Evolutionary conservation across 2,113 vertebrate species (phyloP).

Genomic region (Sphaerodactylus townsendi): DNA sequence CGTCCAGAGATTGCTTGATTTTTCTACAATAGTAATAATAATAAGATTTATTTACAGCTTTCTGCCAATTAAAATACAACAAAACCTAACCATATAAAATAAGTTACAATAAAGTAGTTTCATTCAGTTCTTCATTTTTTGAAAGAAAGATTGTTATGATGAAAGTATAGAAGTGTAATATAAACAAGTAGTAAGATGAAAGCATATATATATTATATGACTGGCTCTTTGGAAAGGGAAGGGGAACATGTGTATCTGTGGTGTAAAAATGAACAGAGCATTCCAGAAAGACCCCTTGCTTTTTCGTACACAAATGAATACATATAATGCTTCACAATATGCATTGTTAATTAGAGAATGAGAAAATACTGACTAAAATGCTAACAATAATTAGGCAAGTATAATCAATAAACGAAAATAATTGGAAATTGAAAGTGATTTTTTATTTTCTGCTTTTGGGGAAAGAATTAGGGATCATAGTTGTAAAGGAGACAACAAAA

Average conservation of each 20-base stretch:
- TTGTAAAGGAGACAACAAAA: not conserved
- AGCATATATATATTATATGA: not conserved
- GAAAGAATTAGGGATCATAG: not conserved
- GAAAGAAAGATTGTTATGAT: not conserved
- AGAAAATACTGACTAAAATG: slow-evolving; percentile 21
- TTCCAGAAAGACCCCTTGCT: not conserved
- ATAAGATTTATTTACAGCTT: no score
- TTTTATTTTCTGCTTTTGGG: not conserved
- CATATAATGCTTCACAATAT: slow-evolving; percentile 7
- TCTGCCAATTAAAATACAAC: no score
- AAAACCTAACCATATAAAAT: no score
- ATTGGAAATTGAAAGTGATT: not conserved
- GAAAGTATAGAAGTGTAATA: not conserved
- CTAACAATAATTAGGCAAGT: slow-evolving; percentile 14
- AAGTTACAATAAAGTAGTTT: no score
- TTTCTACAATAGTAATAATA: not conserved
- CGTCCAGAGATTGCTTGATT: not conserved
- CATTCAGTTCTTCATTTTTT: not conserved
- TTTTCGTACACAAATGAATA: not conserved
- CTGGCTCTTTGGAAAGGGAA: not conserved
- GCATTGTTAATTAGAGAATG: slow-evolving; percentile 18
- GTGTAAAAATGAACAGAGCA: not conserved
- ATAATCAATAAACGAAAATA: slow-evolving; percentile 25
- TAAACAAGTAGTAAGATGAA: not conserved
- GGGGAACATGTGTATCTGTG: slow-evolving; percentile 5